These are phyloP conservation scores for Odontothrips loti DNA, from an alignment of 2,888 invertebrate genomes.

Conservation along the genomic window DNA sequence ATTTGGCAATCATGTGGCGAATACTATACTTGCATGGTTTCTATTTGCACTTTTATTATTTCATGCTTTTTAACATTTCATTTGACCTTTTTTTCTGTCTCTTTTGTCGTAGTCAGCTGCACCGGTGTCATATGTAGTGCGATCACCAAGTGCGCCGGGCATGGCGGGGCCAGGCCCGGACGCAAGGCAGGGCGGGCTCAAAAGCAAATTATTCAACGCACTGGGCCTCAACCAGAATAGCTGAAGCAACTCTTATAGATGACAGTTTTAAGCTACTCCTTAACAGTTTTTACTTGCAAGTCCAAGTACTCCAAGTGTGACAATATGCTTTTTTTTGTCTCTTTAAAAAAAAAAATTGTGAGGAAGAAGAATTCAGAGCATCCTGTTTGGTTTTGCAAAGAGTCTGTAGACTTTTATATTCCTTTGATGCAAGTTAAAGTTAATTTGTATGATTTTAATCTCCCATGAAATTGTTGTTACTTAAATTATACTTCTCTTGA, in stretches of 20 bases:
- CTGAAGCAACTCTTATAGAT: constrained; percentile 35
- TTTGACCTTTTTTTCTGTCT: constrained; percentile 49
- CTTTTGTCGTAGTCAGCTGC: constrained; percentile 45
- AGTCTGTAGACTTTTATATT: background rate
- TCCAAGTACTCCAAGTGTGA: constrained; percentile 24
- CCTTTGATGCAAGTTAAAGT: background rate
- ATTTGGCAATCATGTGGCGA: constrained; percentile 1
- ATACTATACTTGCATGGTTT: constrained; percentile 23
- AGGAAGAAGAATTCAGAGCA: constrained; percentile 19
- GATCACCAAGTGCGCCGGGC: constrained; percentile 20
- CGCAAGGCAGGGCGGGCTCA: constrained; percentile 68
- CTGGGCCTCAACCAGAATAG: constrained; percentile 53
- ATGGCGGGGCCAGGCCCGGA: constrained; percentile 44
- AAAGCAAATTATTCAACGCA: constrained; percentile 81
- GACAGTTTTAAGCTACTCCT: constrained; percentile 31
- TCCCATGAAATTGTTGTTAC: background rate
- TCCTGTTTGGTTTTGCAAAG: background rate
- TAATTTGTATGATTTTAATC: background rate
- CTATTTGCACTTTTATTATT: background rate
- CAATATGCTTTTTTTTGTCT: too few species aligned
- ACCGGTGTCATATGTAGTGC: constrained; percentile 26
- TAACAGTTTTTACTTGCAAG: constrained; percentile 31
- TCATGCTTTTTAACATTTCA: constrained; percentile 40
- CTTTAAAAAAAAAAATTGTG: constrained; percentile 16
- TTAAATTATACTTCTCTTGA: background rate